These are phyloP conservation scores for Trachelus tabidus DNA, from an alignment of 2,888 invertebrate genomes.

Conservation along the genomic window DNA sequence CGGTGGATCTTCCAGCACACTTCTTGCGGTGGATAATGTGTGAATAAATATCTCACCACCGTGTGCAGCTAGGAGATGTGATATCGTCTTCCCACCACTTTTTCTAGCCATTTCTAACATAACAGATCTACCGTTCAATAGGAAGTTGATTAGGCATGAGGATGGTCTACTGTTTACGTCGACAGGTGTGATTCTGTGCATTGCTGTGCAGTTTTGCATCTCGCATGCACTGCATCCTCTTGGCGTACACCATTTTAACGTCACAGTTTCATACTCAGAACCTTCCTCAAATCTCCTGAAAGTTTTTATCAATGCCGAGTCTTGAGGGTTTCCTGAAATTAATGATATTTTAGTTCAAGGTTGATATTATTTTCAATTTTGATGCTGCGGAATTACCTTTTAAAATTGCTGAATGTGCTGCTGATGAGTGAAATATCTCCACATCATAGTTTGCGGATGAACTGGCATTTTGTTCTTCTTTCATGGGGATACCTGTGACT, in stretches of 20 bases:
- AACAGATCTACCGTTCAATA: conserved; percentile 93
- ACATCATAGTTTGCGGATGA: conserved; percentile 99
- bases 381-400: conserved; percentile 63
- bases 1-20: conserved; percentile 93
- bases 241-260: conserved; percentile 97
- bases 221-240: conserved; percentile 85
- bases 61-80: conserved; percentile 92
- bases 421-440: conserved; percentile 91
- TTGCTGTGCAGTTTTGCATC: conserved; percentile 84
- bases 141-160: conserved; percentile 95
- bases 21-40: conserved; percentile 84
- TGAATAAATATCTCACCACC: conserved; percentile 97
- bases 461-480: conserved; percentile 98
- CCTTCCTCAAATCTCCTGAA: conserved; percentile 74
- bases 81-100: conserved; percentile 87
- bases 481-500: conserved; percentile 99
- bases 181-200: conserved; percentile 93
- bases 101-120: conserved; percentile 91
- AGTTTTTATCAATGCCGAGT: conserved; percentile 74
- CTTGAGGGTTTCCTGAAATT: conserved; percentile 68
- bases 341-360: neutral
- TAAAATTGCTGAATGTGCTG: conserved; percentile 86
- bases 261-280: conserved; percentile 83
- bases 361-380: neutral
- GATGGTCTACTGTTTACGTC: conserved; percentile 97